Base-by-base conservation (phyloP, 2,888 invertebrate genomes). In the Apotomis capreana region DNA sequence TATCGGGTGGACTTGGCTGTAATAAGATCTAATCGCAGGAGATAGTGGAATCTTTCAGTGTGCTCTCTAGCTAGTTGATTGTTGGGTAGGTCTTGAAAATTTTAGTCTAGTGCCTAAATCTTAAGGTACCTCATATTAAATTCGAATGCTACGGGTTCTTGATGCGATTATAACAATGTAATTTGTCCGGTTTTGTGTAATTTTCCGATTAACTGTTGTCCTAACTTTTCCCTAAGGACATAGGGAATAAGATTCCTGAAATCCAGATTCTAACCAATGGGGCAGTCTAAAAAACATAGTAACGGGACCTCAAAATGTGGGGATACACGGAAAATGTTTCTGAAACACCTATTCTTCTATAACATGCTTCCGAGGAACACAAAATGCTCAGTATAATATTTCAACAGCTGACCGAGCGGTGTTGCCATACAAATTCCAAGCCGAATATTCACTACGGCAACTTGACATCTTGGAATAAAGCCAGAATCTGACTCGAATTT, bases 1-100 rank as follows among this genome's bases (percentile, higher is more conserved):
- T 55, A 65, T 65, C 57, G 57, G 58, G 67, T 71, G 57, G 57
- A 72, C 62, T 46, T 67, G 49, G 26, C 58, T 68, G 68, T 72
- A 59, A 72, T 72, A 68, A 72, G 68, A 68, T 72, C 36, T 72
- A 68, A 72, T 59, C 58, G 59, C 72, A 26, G 40, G 68, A 72
- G 68, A 68, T 63, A 72, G 68, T 68, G 72, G 72, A 68, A 72
- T 72, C 63, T 72, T 54, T 49, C 15, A 51, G 58, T 60, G 13
- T 40, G 54, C 51, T 55, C 26, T 69, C 55, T 6, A 37, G 15
- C 57, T 52, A 49, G 55, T 57, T 68, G 51, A 9, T 62, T 26
- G 54, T 60, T 54, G 40, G 9, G 63, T 26, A 26, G 26, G 26
- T 26, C 4, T 51, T 36, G 12, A n/a, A 68, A 10, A 6, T 26